Evolutionary conservation across 2,888 invertebrate genomes (phyloP), one percentile per base, ranked within the genome.

Genomic region (Gryllus longicercus): DNA sequence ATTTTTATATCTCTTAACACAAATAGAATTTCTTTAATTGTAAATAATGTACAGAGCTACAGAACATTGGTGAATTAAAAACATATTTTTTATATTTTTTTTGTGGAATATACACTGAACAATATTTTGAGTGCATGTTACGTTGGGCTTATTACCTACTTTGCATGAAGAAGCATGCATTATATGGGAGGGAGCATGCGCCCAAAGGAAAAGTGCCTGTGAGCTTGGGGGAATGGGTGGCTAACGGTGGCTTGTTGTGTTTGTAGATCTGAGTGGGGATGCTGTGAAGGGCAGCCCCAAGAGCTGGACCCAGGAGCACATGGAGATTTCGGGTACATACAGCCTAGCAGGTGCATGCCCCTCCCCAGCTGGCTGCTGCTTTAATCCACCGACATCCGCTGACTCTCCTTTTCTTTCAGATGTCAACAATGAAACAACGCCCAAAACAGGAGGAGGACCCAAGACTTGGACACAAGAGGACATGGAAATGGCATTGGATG

Each of bases 391-490:
- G 38, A 38, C 38, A 18, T 74, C 16, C 21, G 2, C 23, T 25
- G 23, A 49, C 50, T 78, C 1, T 50, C 74, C 16, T 77, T 38
- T 14, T 76, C 23, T 78, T 79, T 5, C 78, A 83, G 83, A 82
- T 77, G 79, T 79, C 16, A 77, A 79, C 79, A 80, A 80, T 50
- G 82, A 82, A 25, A 74, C 81, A 11, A 80, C 63, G 8, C 63
- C 63, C 63, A 82, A 82, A 63, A 82, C 83, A 25, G 88, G 90
- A 85, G 91, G 88, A 87, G 93, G 93, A 83, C 93, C 94, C 79
- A 95, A 95, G 88, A 93, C 93, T 82, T 96, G 96, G 96, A 94
- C 94, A 74, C 95, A 95, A 88, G 93, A 93, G 85, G 96, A 96
- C 87, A 96, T 96, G 96, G 95, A 96, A 85, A 91, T 92, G 85